A percentile compares a stretch with the other conserved stretches of the same genome.
phyloP scores from a whole-genome alignment of 2,797 vertebrate species.

The Etheostoma nigrum region DNA sequence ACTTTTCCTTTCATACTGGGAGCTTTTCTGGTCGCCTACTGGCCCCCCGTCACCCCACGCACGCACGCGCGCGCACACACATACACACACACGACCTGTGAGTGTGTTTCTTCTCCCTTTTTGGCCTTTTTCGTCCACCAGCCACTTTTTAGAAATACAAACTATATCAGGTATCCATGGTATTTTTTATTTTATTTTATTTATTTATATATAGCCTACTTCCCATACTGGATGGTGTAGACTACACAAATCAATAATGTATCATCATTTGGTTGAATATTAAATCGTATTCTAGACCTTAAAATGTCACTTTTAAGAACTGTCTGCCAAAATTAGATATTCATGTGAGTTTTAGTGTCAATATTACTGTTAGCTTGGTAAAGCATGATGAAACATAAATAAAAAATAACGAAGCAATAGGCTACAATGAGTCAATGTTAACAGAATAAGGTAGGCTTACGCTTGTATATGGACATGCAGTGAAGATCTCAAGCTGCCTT shows the following conservation, averaged over 20 bases:
- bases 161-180: background rate
- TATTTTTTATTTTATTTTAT: background rate
- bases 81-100: background rate
- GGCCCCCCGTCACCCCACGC: slow-evolving; percentile 30
- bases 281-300: background rate
- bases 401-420: background rate
- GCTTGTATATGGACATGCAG: slow-evolving; percentile 35
- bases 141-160: background rate
- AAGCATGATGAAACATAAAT: background rate
- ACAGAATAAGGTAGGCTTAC: background rate
- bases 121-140: background rate
- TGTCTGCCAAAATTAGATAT: background rate
- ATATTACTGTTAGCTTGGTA: background rate
- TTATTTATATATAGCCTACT: background rate
- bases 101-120: background rate
- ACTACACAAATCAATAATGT: background rate
- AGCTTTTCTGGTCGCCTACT: slow-evolving; percentile 55
- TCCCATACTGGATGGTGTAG: background rate
- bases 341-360: background rate
- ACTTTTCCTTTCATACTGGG: slow-evolving; percentile 81
- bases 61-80: background rate
- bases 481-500: slow-evolving; percentile 77
- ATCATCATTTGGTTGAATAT: background rate
- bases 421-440: background rate
- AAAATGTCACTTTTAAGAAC: background rate